These are phyloP conservation scores for Gobiocypris rarus DNA, from an alignment of 2,113 vertebrate species.

Conservation along the genomic window DNA sequence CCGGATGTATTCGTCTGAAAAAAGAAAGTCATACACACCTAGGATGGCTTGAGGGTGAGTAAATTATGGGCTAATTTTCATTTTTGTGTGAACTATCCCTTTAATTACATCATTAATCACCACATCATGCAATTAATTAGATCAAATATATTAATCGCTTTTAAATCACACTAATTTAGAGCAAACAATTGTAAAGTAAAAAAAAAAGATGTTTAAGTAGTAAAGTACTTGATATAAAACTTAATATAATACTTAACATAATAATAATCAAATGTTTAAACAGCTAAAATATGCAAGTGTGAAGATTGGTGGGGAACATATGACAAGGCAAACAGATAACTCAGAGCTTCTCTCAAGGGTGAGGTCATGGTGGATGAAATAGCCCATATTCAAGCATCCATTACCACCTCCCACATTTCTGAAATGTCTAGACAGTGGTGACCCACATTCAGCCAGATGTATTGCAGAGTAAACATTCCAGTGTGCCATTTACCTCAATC, in stretches of 20 bases:
- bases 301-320: background rate
- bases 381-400: slow-evolving; percentile 3
- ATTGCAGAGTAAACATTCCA: slow-evolving; percentile 39
- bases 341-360: background rate
- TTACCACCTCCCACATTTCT: slow-evolving; percentile 37
- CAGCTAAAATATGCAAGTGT: background rate
- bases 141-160: too few relatives aligned
- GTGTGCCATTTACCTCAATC: slow-evolving; percentile 16
- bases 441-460: slow-evolving; percentile 50
- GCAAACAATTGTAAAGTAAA: too few relatives aligned
- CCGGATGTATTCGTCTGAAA: too few relatives aligned
- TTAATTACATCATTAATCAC: too few relatives aligned
- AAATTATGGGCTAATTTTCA: too few relatives aligned
- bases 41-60: too few relatives aligned
- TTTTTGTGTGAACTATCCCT: too few relatives aligned
- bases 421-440: slow-evolving; percentile 50
- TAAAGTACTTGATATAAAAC: background rate
- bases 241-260: background rate
- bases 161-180: too few relatives aligned
- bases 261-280: background rate
- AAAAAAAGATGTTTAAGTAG: too few relatives aligned
- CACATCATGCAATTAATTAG: too few relatives aligned
- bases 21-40: too few relatives aligned
- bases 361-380: slow-evolving; percentile 18
- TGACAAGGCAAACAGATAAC: background rate